phyloP scores from a whole-genome alignment of 2,888 invertebrate genomes.

The Vanessa cardui region DNA sequence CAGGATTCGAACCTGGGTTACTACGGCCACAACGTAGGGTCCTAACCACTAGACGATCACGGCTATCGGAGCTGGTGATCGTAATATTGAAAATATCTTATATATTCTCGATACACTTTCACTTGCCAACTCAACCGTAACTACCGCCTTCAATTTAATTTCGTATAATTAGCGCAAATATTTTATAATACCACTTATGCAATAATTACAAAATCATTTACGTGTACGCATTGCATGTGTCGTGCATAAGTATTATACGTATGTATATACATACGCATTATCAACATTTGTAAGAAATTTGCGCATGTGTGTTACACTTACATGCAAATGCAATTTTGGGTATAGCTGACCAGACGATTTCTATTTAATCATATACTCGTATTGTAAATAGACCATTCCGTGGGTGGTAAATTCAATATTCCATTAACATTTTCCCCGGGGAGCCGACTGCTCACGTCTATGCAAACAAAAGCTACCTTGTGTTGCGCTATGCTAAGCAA shows the following conservation, averaged over 20 bases:
- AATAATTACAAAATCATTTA: too few species aligned
- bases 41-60: slow-evolving; percentile 90
- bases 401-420: background rate
- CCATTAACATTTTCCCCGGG: background rate
- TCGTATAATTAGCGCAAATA: too few species aligned
- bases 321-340: background rate
- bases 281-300: too few species aligned
- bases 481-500: background rate
- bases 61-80: slow-evolving; percentile 73
- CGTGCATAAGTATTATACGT: too few species aligned
- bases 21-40: slow-evolving; percentile 90
- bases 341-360: background rate
- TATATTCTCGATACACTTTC: slow-evolving; percentile 2
- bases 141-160: background rate
- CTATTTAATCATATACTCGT: background rate
- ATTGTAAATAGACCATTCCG: background rate
- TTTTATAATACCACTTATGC: too few species aligned
- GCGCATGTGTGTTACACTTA: too few species aligned
- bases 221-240: too few species aligned
- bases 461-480: background rate
- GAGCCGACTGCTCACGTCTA: background rate
- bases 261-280: too few species aligned
- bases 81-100: background rate
- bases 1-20: slow-evolving; percentile 90
- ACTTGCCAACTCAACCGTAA: slow-evolving; percentile 16